phyloP scores from a whole-genome alignment of 2,797 vertebrate species.

The Steatocranus sp. region DNA sequence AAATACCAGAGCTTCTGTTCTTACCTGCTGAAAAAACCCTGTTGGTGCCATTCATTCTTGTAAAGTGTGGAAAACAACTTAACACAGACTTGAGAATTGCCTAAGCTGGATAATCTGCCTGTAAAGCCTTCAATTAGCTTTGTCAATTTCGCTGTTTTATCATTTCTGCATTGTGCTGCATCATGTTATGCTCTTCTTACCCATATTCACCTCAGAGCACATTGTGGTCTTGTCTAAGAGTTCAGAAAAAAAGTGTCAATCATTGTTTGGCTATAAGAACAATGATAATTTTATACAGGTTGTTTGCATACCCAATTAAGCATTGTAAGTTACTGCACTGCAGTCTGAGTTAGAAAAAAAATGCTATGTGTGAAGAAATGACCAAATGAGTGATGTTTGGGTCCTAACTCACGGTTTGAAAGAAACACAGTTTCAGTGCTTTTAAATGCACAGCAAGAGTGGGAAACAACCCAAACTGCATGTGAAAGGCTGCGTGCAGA shows the following conservation, averaged over 20 bases:
- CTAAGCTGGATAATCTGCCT: constrained; percentile 21
- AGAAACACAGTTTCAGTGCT: neutral
- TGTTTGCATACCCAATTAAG: neutral
- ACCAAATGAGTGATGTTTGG: neutral
- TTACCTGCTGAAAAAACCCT: neutral
- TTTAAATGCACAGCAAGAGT: constrained; percentile 5
- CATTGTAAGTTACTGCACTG: neutral
- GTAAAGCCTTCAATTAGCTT: constrained; percentile 4
- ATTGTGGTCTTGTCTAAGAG: neutral
- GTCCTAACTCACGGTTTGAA: neutral
- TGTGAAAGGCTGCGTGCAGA: neutral
- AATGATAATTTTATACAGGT: neutral
- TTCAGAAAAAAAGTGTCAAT: neutral
- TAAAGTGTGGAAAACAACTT: constrained; percentile 8
- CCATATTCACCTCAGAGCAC: neutral
- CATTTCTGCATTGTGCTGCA: neutral
- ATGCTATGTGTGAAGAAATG: neutral
- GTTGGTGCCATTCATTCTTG: constrained; percentile 5
- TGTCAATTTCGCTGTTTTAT: neutral
- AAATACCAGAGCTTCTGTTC: neutral
- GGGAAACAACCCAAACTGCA: neutral
- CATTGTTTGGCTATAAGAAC: neutral
- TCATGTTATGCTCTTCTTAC: neutral
- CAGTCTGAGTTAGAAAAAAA: neutral
- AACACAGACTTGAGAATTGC: neutral